Evolutionary conservation across 2,888 invertebrate genomes (phyloP), one percentile per base, ranked within the genome.

Genomic region (Hetaerina titia): DNA sequence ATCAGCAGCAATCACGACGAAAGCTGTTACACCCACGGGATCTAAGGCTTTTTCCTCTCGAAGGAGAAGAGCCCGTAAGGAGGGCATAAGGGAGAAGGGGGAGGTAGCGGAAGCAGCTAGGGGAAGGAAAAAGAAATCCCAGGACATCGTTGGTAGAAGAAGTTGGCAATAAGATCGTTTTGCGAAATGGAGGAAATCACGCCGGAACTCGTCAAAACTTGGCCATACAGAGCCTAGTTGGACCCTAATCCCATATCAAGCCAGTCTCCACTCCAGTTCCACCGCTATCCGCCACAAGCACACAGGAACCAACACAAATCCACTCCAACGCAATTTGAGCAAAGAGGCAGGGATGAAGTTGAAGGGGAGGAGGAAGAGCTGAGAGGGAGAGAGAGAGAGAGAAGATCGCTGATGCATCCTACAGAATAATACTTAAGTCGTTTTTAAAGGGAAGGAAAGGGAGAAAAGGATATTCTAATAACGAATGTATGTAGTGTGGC

Each of bases 161-260:
- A 81, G 81, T 81, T 81, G 81, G 81, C 31, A 31, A 81, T 25
- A 81, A 31, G 81, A 81, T 81, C 81, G 81, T 81, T 81, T 81
- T 31, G 81, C 13, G 31, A 81, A 81, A 81, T 31, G 81, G 81
- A n/a, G 63, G 90, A 90, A 64, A 90, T 90, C 64, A 90, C 90
- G 45, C 64, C 90, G 69, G 74, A 92, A 57, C 92, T 69, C 92
- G 92, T 92, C 92, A 92, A 92, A 81, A 92, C 92, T 92, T 92
- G 56, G 64, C 74, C 92, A 92, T 64, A 81, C 9, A 45, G 64
- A 90, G 56, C 56, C 58, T 74, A 31, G 92, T 92, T 74, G 92
- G 92, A 92, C 64, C 92, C 31, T 92, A 92, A 92, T 92, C 92
- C 92, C 90, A 64, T 90, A 90, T 90, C 90, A 64, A 90, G 90